Evolutionary conservation across 2,888 invertebrate species (phyloP).

Genomic region (Pyrrhosoma nymphula): DNA sequence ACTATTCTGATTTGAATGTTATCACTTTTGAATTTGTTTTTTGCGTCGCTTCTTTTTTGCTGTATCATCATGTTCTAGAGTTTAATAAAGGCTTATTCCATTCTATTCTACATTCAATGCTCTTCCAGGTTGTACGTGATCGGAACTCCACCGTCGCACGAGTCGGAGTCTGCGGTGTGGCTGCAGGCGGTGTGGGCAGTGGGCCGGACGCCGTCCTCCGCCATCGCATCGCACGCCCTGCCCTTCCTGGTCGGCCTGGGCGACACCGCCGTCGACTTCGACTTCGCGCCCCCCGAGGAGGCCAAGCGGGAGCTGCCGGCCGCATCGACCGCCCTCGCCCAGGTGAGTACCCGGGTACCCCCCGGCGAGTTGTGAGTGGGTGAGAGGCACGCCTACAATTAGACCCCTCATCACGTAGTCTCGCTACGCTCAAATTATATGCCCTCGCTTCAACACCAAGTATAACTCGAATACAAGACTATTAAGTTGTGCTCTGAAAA

Average conservation of each 20-base stretch:
- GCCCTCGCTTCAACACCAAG: neutral
- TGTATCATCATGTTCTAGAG: no score
- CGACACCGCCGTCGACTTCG: constrained; percentile 92
- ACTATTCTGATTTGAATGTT: no score
- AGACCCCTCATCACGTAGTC: neutral
- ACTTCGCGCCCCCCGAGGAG: constrained; percentile 83
- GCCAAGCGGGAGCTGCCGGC: constrained; percentile 29
- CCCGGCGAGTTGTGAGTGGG: neutral
- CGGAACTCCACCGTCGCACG: neutral
- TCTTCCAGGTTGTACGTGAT: constrained; percentile 69
- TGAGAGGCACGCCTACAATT: no score
- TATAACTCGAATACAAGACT: no score
- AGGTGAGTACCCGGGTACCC: neutral
- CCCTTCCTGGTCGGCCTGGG: constrained; percentile 84
- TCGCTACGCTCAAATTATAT: neutral
- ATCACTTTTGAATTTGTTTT: no score
- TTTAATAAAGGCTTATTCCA: no score
- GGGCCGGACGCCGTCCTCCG: constrained; percentile 76
- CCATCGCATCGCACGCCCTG: constrained; percentile 77
- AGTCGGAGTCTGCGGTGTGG: constrained; percentile 49
- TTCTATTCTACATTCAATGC: no score
- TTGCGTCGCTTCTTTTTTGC: no score
- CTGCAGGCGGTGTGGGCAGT: constrained; percentile 71
- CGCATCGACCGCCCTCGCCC: constrained; percentile 31
- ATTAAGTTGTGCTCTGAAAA: no score